Conservation (phyloP, 2,888 invertebrate species). For the Epirrhoe alternata region DNA sequence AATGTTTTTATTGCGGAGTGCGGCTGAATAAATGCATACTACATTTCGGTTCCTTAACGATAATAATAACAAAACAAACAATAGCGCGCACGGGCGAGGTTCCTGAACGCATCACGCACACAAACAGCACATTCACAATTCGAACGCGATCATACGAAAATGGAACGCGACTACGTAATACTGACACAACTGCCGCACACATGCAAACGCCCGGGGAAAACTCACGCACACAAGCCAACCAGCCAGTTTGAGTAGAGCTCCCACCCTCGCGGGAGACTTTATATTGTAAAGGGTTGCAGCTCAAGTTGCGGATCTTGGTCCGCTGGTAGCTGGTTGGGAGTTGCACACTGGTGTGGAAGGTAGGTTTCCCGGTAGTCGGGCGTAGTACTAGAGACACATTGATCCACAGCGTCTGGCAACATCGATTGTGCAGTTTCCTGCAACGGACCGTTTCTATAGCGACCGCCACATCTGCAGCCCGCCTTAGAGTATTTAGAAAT, state of each 20-base stretch:
- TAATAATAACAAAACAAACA: slow-evolving; percentile 81
- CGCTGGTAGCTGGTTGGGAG: slow-evolving; percentile 51
- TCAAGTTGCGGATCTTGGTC: slow-evolving; percentile 53
- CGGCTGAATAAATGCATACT: slow-evolving; percentile 47
- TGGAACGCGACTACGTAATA: slow-evolving; percentile 70
- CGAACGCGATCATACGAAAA: slow-evolving; percentile 62
- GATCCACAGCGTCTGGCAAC: slow-evolving; percentile 84
- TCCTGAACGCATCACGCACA: slow-evolving; percentile 71
- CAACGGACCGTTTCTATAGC: slow-evolving; percentile 75
- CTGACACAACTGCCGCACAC: slow-evolving; percentile 65
- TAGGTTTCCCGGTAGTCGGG: slow-evolving; percentile 78
- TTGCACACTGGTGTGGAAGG: slow-evolving; percentile 61
- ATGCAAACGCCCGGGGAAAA: slow-evolving; percentile 66
- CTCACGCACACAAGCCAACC: slow-evolving; percentile 57
- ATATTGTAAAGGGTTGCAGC: slow-evolving; percentile 43
- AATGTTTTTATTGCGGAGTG: slow-evolving; percentile 16
- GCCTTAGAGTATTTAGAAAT: slow-evolving; percentile 65
- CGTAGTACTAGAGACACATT: slow-evolving; percentile 86
- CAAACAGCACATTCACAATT: slow-evolving; percentile 79
- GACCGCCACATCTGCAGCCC: slow-evolving; percentile 75
- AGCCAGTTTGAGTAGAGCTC: slow-evolving; percentile 56
- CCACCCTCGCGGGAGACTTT: slow-evolving; percentile 50
- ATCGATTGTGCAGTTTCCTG: slow-evolving; percentile 85
- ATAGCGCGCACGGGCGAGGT: slow-evolving; percentile 58
- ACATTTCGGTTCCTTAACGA: slow-evolving; percentile 57